Evolutionary conservation across 2,888 invertebrate species (phyloP).

Genomic region (Noctua janthina): DNA sequence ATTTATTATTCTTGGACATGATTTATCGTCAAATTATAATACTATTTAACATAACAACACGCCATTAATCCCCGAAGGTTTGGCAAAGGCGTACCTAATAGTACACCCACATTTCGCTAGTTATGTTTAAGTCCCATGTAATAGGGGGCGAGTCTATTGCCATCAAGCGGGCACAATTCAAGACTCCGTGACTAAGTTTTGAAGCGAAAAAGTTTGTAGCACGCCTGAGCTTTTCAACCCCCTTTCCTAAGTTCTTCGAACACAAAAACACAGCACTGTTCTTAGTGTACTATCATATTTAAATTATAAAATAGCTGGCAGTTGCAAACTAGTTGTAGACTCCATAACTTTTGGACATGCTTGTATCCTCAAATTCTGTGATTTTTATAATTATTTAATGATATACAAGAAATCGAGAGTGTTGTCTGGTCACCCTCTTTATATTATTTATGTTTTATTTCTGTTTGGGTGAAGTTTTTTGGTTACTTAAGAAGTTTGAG

Average conservation of each 20-base stretch:
- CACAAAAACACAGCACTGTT: slow-evolving; percentile 4
- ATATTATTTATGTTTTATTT: slow-evolving; percentile 54
- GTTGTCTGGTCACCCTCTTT: slow-evolving; percentile 71
- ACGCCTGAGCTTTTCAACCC: not conserved
- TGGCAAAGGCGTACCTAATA: no score
- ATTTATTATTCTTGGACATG: not conserved
- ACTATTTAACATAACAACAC: no score
- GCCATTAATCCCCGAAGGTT: no score
- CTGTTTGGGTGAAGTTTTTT: slow-evolving; percentile 30
- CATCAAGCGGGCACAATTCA: no score
- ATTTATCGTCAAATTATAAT: not conserved
- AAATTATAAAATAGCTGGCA: not conserved
- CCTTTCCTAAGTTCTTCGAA: not conserved
- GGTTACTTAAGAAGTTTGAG: not conserved
- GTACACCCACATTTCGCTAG: no score
- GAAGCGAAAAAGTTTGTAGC: not conserved
- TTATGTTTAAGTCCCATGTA: no score
- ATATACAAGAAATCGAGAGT: slow-evolving; percentile 67
- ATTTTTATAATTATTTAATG: slow-evolving; percentile 71
- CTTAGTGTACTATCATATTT: not conserved
- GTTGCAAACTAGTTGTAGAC: slow-evolving; percentile 35
- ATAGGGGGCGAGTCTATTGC: no score
- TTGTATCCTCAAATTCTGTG: slow-evolving; percentile 78
- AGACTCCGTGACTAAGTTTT: no score
- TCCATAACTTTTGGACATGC: slow-evolving; percentile 61